Evolutionary conservation across 2,888 invertebrate species (phyloP).

Genomic region (Cabera pusaria): DNA sequence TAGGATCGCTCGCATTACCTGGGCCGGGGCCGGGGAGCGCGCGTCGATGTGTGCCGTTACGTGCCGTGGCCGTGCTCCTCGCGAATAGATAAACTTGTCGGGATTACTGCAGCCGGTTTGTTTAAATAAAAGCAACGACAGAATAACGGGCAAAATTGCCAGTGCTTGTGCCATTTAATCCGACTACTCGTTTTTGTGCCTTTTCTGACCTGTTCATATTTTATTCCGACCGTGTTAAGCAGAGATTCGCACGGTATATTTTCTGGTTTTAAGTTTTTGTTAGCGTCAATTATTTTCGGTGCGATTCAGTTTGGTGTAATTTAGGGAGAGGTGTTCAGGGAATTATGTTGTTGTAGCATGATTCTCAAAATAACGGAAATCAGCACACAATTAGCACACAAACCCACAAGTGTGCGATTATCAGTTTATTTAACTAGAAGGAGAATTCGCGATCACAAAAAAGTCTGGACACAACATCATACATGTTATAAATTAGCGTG

Average conservation of each 20-base stretch:
- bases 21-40: constrained; percentile 5
- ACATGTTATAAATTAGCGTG: too few relatives aligned
- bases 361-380: too few relatives aligned
- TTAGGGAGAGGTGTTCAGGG: too few relatives aligned
- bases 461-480: too few relatives aligned
- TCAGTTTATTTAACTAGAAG: too few relatives aligned
- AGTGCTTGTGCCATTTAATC: constrained; percentile 25
- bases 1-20: constrained; percentile 18
- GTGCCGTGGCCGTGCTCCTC: too few relatives aligned
- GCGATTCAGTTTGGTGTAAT: too few relatives aligned
- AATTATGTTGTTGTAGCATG: too few relatives aligned
- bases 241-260: constrained; percentile 11
- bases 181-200: constrained; percentile 24
- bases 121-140: constrained; percentile 24
- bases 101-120: constrained; percentile 26
- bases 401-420: too few relatives aligned
- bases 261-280: constrained; percentile 1
- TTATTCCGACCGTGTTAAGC: constrained; percentile 17
- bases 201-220: constrained; percentile 28
- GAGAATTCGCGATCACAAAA: too few relatives aligned
- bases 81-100: constrained; percentile 31
- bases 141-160: constrained; percentile 20
- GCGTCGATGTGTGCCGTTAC: constrained; percentile 26
- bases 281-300: not conserved
- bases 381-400: too few relatives aligned